phyloP scores from a whole-genome alignment of 2,113 vertebrate genomes.

The Pelvicachromis taeniatus region DNA sequence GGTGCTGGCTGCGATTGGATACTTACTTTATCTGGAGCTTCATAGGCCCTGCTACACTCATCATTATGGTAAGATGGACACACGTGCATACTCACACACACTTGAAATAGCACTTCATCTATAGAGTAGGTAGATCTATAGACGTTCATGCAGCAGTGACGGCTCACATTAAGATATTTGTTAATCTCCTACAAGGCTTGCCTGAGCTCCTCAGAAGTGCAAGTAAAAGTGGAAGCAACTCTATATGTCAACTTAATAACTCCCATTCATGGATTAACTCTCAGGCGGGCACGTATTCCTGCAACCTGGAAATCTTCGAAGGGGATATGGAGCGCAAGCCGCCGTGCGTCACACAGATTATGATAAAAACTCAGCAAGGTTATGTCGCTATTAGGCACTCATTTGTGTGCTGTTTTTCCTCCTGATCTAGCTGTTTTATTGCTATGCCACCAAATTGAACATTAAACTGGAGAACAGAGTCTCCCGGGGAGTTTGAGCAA shows the following conservation, averaged over 20 bases:
- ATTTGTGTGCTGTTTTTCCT: conserved; percentile 1
- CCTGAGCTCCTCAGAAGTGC: neutral
- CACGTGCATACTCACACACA: neutral
- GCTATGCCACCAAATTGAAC: neutral
- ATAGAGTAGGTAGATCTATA: neutral
- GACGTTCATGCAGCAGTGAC: neutral
- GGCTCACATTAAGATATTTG: neutral
- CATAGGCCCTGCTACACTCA: conserved; percentile 97
- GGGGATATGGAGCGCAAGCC: neutral
- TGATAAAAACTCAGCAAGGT: conserved; percentile 18
- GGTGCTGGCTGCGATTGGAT: conserved; percentile 98
- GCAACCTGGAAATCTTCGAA: conserved; percentile 2
- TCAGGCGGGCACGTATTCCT: conserved; percentile 2
- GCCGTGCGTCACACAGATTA: neutral
- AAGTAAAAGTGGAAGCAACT: conserved; percentile 3
- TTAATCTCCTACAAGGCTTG: conserved; percentile 12
- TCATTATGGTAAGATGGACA: conserved; percentile 91
- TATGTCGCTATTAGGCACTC: neutral
- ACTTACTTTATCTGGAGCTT: conserved; percentile 99
- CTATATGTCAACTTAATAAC: conserved; percentile 16
- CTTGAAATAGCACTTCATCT: neutral
- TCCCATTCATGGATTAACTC: conserved; percentile 36
- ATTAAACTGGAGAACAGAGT: neutral
- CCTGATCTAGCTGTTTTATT: neutral
- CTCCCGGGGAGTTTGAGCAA: neutral